Conservation (phyloP, 2,113 vertebrate genomes). For the Choloepus hoffmanni region DNA sequence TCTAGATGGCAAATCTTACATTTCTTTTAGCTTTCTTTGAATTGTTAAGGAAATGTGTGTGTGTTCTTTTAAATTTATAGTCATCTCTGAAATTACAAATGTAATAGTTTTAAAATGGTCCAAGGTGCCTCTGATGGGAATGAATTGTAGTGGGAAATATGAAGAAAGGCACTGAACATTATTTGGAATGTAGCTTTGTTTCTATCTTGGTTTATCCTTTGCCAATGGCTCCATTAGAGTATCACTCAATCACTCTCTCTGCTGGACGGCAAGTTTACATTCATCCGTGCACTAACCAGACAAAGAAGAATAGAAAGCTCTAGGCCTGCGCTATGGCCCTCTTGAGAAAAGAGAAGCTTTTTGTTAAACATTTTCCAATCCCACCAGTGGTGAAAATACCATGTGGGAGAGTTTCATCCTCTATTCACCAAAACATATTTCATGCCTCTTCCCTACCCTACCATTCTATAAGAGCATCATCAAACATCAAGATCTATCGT, state of each 20-base stretch:
- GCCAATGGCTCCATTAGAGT: not conserved
- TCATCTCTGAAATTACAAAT: conserved; percentile 72
- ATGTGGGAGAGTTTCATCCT: not conserved
- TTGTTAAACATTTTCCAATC: not conserved
- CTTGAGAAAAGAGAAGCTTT: conserved; percentile 39
- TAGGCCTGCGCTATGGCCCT: not conserved
- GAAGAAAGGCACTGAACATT: conserved; percentile 47
- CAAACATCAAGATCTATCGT: not conserved
- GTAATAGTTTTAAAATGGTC: conserved; percentile 60
- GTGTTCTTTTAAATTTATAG: conserved; percentile 63
- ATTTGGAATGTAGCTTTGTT: conserved; percentile 49
- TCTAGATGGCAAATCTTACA: conserved; percentile 37
- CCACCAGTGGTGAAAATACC: not conserved
- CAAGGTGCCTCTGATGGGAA: conserved; percentile 58
- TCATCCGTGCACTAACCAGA: not conserved
- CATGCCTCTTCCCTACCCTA: not conserved
- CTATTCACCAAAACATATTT: not conserved
- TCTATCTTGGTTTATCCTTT: conserved; percentile 59
- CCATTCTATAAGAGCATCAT: not conserved
- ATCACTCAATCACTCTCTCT: conserved; percentile 55
- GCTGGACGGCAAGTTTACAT: conserved; percentile 38
- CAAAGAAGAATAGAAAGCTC: not conserved
- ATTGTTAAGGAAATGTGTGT: conserved; percentile 51
- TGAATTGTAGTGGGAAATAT: conserved; percentile 48
- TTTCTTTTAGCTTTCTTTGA: conserved; percentile 41